Conservation (phyloP, 1,140 invertebrate species). For the Cyphomyrmex costatus region DNA sequence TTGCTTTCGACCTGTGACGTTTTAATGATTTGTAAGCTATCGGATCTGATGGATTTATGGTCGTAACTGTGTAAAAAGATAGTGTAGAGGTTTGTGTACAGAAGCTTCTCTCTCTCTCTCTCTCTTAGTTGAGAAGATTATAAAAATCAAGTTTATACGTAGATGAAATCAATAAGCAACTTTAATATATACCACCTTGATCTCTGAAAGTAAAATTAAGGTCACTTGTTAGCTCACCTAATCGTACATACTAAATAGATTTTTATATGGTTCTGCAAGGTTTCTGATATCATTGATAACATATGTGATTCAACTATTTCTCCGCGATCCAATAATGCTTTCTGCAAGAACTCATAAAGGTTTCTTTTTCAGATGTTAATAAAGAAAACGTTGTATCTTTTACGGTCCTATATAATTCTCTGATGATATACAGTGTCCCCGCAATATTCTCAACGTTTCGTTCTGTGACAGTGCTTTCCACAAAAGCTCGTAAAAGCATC, state of each 20-base stretch:
- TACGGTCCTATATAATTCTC: background rate
- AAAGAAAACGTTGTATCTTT: background rate
- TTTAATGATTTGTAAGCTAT: conserved; percentile 2
- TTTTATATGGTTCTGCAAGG: background rate
- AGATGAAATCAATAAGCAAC: too few species aligned
- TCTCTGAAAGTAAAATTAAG: too few species aligned
- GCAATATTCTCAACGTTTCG: background rate
- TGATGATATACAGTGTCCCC: background rate
- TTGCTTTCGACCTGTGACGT: background rate
- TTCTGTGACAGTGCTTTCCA: background rate
- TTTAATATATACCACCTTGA: too few species aligned
- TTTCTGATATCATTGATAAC: background rate
- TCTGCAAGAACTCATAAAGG: background rate
- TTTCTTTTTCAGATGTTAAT: conserved; percentile 10
- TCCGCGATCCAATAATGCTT: background rate
- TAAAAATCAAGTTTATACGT: background rate
- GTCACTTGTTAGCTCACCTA: too few species aligned
- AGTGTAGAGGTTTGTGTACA: too few species aligned
- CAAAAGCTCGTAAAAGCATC: conserved; percentile 7
- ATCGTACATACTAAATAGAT: background rate
- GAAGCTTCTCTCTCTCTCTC: too few species aligned
- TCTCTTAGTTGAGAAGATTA: background rate
- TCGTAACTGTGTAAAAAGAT: background rate
- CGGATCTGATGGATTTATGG: conserved; percentile 8
- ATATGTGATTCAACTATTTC: background rate